Percentiles rank a stretch among this genome's conserved stretches.
Conservation (phyloP, 1,140 invertebrate species). For the Eufriesea mexicana region DNA sequence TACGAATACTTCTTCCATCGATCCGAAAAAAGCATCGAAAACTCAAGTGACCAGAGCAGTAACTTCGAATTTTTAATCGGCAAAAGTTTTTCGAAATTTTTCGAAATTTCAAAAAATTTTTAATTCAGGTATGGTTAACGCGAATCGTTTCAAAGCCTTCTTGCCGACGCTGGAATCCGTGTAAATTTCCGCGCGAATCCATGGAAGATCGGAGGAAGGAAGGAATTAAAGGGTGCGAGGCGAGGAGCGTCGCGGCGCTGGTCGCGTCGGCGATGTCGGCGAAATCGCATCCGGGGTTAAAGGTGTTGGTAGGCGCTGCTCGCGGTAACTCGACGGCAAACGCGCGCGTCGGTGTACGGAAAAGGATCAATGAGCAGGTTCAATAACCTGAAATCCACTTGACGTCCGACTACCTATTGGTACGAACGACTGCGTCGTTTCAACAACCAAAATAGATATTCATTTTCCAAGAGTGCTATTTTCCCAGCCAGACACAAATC, state of each 20-base stretch:
- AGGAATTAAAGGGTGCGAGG: background rate
- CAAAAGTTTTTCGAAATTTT: no score
- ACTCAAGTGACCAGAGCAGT: no score
- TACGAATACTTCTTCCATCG: no score
- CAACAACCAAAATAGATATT: constrained; percentile 70
- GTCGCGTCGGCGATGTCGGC: background rate
- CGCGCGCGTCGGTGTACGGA: constrained; percentile 52
- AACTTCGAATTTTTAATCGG: no score
- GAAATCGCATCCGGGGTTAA: constrained; percentile 9
- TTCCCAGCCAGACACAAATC: constrained; percentile 66
- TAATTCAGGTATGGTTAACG: no score
- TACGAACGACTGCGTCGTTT: constrained; percentile 61
- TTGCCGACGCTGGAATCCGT: no score
- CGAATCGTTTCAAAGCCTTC: no score
- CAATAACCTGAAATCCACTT: constrained; percentile 81
- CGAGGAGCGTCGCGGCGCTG: background rate
- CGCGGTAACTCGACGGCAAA: constrained; percentile 23
- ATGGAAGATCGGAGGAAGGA: background rate
- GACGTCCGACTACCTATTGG: constrained; percentile 67
- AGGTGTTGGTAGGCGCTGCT: constrained; percentile 8
- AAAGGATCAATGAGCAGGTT: constrained; percentile 79
- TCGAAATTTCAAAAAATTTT: no score
- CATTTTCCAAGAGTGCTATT: constrained; percentile 69
- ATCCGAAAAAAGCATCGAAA: no score
- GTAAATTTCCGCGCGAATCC: background rate